Percentiles rank a stretch among this genome's conserved stretches.
Evolutionary conservation across 2,797 vertebrate genomes (phyloP).

Genomic region (Synanceia verrucosa): DNA sequence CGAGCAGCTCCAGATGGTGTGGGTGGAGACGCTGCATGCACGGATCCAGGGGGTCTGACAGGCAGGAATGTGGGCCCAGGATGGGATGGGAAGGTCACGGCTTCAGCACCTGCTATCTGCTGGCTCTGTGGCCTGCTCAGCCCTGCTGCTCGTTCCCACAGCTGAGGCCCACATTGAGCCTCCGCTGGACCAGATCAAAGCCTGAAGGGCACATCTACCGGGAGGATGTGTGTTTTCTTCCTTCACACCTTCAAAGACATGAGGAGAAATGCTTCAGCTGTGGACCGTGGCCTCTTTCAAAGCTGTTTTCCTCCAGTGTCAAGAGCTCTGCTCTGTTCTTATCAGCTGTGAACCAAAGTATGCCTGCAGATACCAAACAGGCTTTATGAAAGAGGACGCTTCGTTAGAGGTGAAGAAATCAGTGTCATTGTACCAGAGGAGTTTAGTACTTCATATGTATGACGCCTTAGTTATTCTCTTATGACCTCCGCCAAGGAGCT

Average conservation of each 20-base stretch:
- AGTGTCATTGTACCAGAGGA: no score
- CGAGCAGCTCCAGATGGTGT: constrained; percentile 75
- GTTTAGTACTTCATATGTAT: no score
- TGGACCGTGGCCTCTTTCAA: constrained; percentile 1
- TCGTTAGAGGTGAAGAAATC: no score
- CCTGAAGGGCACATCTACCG: constrained; percentile 7
- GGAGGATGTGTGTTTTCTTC: constrained; percentile 46
- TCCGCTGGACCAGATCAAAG: constrained; percentile 68
- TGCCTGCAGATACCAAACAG: no score
- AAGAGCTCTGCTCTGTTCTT: background rate
- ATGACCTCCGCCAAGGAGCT: no score
- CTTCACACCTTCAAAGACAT: constrained; percentile 52
- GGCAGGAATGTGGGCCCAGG: constrained; percentile 71
- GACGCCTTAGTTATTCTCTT: no score
- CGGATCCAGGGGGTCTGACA: constrained; percentile 64
- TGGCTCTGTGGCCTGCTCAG: constrained; percentile 53
- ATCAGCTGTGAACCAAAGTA: constrained; percentile 29
- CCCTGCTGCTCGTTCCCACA: constrained; percentile 69
- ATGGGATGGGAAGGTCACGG: constrained; percentile 67
- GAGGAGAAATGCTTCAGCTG: constrained; percentile 39
- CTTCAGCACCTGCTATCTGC: constrained; percentile 75
- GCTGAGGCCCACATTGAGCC: constrained; percentile 61
- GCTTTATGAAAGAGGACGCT: background rate
- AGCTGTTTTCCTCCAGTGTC: constrained; percentile 5
- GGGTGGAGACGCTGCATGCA: constrained; percentile 69